phyloP scores from a whole-genome alignment of 2,888 invertebrate species.

The Maniola hyperantus region DNA sequence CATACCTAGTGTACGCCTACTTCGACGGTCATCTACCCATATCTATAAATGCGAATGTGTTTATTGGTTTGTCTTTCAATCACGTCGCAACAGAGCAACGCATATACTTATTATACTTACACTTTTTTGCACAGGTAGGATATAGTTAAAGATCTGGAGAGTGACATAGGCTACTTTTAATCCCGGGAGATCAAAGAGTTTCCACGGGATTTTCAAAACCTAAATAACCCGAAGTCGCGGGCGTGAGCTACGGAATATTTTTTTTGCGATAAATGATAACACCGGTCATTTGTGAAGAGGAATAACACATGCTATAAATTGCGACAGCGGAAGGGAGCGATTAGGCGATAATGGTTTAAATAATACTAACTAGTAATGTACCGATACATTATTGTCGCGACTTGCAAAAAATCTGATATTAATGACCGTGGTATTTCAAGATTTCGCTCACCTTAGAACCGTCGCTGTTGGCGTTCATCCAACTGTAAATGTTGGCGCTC shows the following conservation, averaged over 20 bases:
- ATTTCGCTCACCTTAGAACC: slow-evolving; percentile 73
- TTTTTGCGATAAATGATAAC: slow-evolving; percentile 44
- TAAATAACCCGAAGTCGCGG: no score
- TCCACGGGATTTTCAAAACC: no score
- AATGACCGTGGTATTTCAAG: slow-evolving; percentile 39
- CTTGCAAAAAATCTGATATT: slow-evolving; percentile 18
- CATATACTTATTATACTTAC: no score
- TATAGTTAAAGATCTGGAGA: no score
- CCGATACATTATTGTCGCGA: slow-evolving; percentile 13
- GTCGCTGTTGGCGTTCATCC: slow-evolving; percentile 80
- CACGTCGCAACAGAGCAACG: no score
- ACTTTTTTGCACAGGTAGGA: no score
- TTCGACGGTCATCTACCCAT: no score
- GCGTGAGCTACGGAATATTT: slow-evolving; percentile 39
- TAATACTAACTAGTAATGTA: slow-evolving; percentile 6
- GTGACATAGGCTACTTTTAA: no score
- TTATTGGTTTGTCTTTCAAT: no score
- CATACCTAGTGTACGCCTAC: slow-evolving; percentile 10
- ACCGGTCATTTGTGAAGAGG: slow-evolving; percentile 48
- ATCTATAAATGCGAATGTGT: no score
- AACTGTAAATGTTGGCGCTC: slow-evolving; percentile 69
- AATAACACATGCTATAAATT: slow-evolving; percentile 46
- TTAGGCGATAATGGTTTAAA: slow-evolving; percentile 26
- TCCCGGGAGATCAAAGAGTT: no score
- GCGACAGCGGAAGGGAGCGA: slow-evolving; percentile 41